Conservation (phyloP, 2,888 invertebrate species). For the Drosophila aldrichi region DNA sequence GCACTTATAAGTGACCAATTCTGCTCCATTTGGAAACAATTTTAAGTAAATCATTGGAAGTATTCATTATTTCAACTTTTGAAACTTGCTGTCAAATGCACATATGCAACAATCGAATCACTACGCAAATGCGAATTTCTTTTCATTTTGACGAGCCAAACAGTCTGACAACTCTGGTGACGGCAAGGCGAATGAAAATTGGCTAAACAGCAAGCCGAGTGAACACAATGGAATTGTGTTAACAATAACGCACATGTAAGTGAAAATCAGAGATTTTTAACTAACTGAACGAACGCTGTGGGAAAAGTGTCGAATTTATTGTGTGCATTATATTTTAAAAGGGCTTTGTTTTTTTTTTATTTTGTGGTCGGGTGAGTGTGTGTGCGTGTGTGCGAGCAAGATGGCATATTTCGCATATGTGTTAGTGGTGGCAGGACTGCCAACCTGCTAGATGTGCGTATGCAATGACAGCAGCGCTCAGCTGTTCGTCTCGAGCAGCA, state of each 20-base stretch:
- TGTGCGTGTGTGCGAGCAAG: slow-evolving; percentile 50
- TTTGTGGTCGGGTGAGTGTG: slow-evolving; percentile 47
- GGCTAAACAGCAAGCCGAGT: slow-evolving; percentile 56
- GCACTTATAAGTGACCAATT: neutral
- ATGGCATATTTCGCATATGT: slow-evolving; percentile 39
- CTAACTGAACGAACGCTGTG: slow-evolving; percentile 16
- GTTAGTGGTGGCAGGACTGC: slow-evolving; percentile 41
- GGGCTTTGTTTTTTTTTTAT: slow-evolving; percentile 52
- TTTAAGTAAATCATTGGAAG: neutral
- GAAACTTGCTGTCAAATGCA: neutral
- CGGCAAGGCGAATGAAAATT: slow-evolving; percentile 61
- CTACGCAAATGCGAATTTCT: slow-evolving; percentile 34
- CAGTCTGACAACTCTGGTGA: slow-evolving; percentile 49
- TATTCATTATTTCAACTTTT: neutral
- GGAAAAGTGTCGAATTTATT: slow-evolving; percentile 26
- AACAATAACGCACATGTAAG: slow-evolving; percentile 67
- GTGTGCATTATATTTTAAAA: slow-evolving; percentile 36
- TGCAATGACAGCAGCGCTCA: slow-evolving; percentile 29
- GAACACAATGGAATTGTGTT: slow-evolving; percentile 73
- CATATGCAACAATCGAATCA: slow-evolving; percentile 27
- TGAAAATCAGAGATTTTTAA: slow-evolving; percentile 26
- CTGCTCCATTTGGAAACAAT: neutral
- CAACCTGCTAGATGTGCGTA: slow-evolving; percentile 25
- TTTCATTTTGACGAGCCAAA: slow-evolving; percentile 9
- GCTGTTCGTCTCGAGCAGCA: slow-evolving; percentile 36